phyloP scores from a whole-genome alignment of 2,797 vertebrate species.

The Podarcis siculus region DNA sequence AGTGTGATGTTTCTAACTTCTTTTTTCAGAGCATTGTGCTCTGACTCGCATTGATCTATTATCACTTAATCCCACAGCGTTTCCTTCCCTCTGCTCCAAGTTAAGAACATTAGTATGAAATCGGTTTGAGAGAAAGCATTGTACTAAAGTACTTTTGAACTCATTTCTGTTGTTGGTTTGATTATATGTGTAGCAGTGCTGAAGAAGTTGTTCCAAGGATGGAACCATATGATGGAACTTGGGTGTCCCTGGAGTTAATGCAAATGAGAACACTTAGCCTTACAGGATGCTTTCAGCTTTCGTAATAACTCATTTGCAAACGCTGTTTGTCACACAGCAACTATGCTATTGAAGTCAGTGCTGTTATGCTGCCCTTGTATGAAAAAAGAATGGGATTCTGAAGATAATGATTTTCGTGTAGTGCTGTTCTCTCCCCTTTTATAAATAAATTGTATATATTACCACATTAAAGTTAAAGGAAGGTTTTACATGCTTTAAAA shows the following conservation, averaged over 20 bases:
- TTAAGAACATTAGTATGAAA: background rate
- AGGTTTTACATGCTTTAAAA: background rate
- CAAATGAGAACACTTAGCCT: slow-evolving; percentile 14
- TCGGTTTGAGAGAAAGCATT: background rate
- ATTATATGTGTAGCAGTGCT: background rate
- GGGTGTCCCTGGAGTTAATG: background rate
- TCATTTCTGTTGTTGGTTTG: background rate
- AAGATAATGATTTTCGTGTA: background rate
- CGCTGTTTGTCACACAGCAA: background rate
- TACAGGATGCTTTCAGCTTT: background rate
- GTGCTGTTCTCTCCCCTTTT: background rate
- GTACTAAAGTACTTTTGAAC: background rate
- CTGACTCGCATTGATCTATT: background rate
- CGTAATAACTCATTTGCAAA: slow-evolving; percentile 13
- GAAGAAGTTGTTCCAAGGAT: slow-evolving; percentile 1
- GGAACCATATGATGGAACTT: background rate
- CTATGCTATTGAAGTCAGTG: background rate
- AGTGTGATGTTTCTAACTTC: slow-evolving; percentile 38
- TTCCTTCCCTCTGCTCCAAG: background rate
- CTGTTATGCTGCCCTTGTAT: background rate
- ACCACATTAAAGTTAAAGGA: background rate
- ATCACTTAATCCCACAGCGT: background rate
- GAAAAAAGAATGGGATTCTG: background rate
- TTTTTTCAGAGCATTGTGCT: background rate
- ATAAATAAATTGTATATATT: background rate